These are phyloP conservation scores for Plecturocebus donacophilus DNA, from an alignment of 2,113 vertebrate genomes.

Conservation along the genomic window DNA sequence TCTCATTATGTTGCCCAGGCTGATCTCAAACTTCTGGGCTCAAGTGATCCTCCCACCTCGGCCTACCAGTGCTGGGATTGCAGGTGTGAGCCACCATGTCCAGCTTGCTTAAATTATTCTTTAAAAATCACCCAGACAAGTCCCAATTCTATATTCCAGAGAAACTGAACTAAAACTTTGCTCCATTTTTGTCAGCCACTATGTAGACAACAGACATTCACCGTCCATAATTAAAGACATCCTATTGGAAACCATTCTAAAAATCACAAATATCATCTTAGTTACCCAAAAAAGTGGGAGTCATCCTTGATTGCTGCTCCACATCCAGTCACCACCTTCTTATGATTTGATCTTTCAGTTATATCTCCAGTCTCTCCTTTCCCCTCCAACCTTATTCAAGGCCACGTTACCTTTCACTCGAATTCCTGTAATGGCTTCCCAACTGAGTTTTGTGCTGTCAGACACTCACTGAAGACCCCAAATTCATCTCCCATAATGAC, in stretches of 20 bases:
- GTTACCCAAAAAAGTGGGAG: background rate
- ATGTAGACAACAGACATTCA: background rate
- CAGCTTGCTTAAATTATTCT: background rate
- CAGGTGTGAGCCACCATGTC: too few relatives aligned
- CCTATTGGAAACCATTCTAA: background rate
- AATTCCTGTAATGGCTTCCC: background rate
- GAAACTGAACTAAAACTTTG: slow-evolving; percentile 19
- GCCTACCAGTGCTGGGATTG: too few relatives aligned
- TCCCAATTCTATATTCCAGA: background rate
- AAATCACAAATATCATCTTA: background rate
- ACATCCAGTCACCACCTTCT: background rate
- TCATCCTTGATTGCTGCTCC: background rate
- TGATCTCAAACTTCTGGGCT: too few relatives aligned
- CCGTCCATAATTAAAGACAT: background rate
- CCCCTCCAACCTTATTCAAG: background rate
- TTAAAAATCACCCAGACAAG: background rate
- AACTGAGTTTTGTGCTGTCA: background rate
- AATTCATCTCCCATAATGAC: background rate
- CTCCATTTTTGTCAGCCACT: slow-evolving; percentile 36
- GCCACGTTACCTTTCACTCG: background rate
- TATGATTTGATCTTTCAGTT: background rate
- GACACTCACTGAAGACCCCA: background rate
- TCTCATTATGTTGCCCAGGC: too few relatives aligned
- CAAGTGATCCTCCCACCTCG: too few relatives aligned
- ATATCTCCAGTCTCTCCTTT: background rate